These are phyloP conservation scores for Rhizoglyphus robini DNA, from an alignment of 1,140 invertebrate genomes.

Conservation along the genomic window DNA sequence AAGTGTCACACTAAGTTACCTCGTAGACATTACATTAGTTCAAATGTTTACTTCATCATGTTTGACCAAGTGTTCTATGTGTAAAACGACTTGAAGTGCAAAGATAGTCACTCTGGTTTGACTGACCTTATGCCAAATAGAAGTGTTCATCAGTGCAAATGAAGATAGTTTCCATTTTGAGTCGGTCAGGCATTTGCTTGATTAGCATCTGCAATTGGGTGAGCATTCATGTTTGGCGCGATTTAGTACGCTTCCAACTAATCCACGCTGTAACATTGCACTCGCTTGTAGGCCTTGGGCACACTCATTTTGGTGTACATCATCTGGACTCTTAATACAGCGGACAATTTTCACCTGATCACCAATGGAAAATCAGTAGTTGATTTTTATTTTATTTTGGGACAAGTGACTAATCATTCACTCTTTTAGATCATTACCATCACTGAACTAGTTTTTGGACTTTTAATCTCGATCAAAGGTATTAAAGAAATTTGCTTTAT, in stretches of 20 bases:
- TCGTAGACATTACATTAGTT: too few species aligned
- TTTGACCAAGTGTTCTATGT: too few species aligned
- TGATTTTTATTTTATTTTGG: neutral
- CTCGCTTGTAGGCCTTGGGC: neutral
- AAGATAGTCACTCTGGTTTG: too few species aligned
- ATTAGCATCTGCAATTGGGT: conserved; percentile 1
- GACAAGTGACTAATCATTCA: neutral
- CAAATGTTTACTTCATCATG: too few species aligned
- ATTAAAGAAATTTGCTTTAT: too few species aligned
- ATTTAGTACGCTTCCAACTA: too few species aligned
- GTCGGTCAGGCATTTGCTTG: neutral
- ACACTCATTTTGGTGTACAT: neutral
- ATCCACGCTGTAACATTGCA: neutral
- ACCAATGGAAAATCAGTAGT: neutral
- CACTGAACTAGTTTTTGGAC: neutral
- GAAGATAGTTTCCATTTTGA: neutral
- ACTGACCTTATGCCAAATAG: too few species aligned
- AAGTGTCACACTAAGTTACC: neutral
- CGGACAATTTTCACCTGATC: neutral
- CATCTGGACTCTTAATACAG: conserved; percentile 6
- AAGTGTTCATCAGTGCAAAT: neutral
- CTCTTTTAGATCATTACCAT: neutral
- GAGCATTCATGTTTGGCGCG: neutral
- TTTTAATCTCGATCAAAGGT: neutral
- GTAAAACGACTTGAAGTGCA: too few species aligned